phyloP scores from a whole-genome alignment of 2,797 vertebrate genomes.

The Denticeps clupeoides region DNA sequence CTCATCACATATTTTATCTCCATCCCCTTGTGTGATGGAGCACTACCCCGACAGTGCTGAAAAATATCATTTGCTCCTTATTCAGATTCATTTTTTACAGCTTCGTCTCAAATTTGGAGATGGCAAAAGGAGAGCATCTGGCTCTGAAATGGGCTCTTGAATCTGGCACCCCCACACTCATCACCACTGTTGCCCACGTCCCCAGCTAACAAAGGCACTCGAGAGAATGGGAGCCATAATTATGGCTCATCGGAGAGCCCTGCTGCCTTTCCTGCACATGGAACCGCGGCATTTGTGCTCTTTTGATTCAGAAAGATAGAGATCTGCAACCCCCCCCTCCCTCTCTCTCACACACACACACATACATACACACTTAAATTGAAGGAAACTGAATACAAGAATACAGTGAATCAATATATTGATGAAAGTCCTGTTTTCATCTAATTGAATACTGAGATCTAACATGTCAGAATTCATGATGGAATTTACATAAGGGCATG shows the following conservation, averaged over 20 bases:
- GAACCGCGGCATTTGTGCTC: no score
- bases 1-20: no score
- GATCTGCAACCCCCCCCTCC: no score
- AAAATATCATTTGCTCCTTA: neutral
- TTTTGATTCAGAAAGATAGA: no score
- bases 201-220: constrained; percentile 19
- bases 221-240: constrained; percentile 17
- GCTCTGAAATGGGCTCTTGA: constrained; percentile 12
- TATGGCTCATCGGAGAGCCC: constrained; percentile 22
- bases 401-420: no score
- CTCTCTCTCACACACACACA: constrained; percentile 4
- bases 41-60: neutral
- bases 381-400: no score
- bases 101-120: constrained; percentile 8
- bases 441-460: no score
- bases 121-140: constrained; percentile 13
- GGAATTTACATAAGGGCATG: no score
- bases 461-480: no score
- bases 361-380: constrained; percentile 1
- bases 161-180: constrained; percentile 13
- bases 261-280: neutral
- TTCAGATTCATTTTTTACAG: neutral
- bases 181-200: constrained; percentile 22
- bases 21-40: no score
- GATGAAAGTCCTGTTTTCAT: no score